phyloP scores from a whole-genome alignment of 2,113 vertebrate genomes.

The Pteropus alecto region DNA sequence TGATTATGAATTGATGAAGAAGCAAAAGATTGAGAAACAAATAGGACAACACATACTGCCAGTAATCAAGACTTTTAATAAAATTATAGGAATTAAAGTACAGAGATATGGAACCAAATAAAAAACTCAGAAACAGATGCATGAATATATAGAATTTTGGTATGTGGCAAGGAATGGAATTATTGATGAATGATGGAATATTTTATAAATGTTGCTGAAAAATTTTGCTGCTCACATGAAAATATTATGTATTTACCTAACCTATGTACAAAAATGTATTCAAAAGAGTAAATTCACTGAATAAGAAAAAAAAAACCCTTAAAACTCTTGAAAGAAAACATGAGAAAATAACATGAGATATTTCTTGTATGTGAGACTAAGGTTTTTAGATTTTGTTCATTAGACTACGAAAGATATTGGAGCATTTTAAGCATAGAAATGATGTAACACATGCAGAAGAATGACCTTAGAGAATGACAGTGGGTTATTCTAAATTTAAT shows the following conservation, averaged over 20 bases:
- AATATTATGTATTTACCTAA: not conserved
- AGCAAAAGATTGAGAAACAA: not conserved
- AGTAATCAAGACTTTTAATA: not conserved
- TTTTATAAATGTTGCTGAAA: not conserved
- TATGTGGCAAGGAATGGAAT: not conserved
- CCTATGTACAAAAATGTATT: not conserved
- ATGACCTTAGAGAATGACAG: not conserved
- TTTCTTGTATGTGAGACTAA: not conserved
- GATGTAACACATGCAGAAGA: not conserved
- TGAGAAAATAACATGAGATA: not conserved
- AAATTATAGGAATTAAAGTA: not conserved
- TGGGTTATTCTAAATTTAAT: not conserved
- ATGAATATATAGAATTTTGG: not conserved
- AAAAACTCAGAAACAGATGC: not conserved
- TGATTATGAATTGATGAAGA: not conserved
- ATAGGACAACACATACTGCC: not conserved
- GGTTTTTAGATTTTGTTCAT: not conserved
- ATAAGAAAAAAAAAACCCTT: not conserved
- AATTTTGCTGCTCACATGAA: not conserved
- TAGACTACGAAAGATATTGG: not conserved
- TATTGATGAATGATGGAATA: not conserved
- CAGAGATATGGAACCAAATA: not conserved
- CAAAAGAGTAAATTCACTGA: not conserved
- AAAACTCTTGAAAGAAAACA: not conserved
- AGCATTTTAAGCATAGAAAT: not conserved